These are phyloP conservation scores for Parazoanthus darwini DNA, from an alignment of 92 coral and sea anemone species.

Conservation along the genomic window DNA sequence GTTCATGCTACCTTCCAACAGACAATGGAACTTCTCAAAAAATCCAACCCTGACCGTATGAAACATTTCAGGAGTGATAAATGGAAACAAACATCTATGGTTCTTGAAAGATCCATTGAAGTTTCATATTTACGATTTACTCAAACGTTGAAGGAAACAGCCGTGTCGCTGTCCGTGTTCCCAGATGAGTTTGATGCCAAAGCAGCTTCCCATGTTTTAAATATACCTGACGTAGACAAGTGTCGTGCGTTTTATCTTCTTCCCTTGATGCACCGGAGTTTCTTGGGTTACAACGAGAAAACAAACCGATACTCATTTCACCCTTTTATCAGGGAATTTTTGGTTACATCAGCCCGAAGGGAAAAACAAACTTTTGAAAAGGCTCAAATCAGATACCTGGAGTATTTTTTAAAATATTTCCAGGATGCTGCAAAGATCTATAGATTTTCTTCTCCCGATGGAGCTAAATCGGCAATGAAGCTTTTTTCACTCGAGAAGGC, in stretches of 20 bases:
- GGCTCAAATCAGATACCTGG: neutral
- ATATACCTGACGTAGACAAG: neutral
- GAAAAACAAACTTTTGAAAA: neutral
- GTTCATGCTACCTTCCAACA: conserved; percentile 11
- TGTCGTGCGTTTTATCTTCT: conserved; percentile 26
- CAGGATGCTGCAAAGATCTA: conserved; percentile 3
- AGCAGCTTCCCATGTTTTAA: neutral
- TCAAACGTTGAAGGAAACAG: neutral
- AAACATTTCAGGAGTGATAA: neutral
- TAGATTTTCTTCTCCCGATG: neutral
- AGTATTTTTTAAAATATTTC: neutral
- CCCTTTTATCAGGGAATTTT: conserved; percentile 1
- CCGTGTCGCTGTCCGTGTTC: conserved; percentile 2
- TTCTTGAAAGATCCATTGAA: conserved; percentile 13
- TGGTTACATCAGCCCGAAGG: neutral
- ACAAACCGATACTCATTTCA: conserved; percentile 4
- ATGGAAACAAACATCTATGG: conserved; percentile 7
- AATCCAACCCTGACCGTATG: conserved; percentile 10
- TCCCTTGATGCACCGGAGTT: conserved; percentile 6
- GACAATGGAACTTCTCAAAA: neutral
- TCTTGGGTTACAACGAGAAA: conserved; percentile 3
- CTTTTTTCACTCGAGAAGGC: neutral
- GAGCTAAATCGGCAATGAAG: conserved; percentile 1
- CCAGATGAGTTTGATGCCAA: conserved; percentile 7
- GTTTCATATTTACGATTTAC: neutral